Conservation (phyloP, 2,888 invertebrate species). For the Ectemnius continuus region DNA sequence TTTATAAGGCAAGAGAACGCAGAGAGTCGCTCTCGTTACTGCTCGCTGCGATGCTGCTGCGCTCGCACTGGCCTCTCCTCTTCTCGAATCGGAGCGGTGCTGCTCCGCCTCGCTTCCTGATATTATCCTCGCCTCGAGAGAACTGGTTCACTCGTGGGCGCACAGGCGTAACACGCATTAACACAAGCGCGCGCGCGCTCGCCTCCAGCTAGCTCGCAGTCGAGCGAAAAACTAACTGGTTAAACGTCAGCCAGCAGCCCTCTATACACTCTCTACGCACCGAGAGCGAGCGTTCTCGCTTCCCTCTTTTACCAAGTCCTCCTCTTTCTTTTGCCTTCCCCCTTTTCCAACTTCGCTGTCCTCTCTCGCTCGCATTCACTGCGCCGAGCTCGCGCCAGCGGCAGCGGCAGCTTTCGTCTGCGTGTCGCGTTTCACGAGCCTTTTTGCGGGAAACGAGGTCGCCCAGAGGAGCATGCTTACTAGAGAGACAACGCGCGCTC, state of each 20-base stretch:
- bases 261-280: neutral
- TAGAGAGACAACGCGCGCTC: slow-evolving; percentile 4
- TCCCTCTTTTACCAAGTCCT: neutral
- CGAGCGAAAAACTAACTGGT: slow-evolving; percentile 4
- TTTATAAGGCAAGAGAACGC: too few relatives aligned
- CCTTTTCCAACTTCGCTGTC: slow-evolving; percentile 2
- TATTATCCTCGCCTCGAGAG: neutral
- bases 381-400: neutral
- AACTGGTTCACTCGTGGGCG: slow-evolving; percentile 7
- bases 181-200: neutral
- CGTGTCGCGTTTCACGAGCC: slow-evolving; percentile 21
- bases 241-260: neutral
- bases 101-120: neutral
- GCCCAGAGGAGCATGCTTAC: slow-evolving; percentile 30
- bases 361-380: neutral
- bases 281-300: slow-evolving; percentile 1
- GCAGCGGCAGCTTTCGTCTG: slow-evolving; percentile 16
- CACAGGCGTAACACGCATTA: neutral
- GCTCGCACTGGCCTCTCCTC: too few relatives aligned
- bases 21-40: too few relatives aligned
- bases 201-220: neutral
- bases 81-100: too few relatives aligned
- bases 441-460: slow-evolving; percentile 15
- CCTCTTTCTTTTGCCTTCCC: slow-evolving; percentile 35
- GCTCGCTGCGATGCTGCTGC: too few relatives aligned